Evolutionary conservation across 2,888 invertebrate species (phyloP), one percentile per base, ranked within the genome.

Genomic region (Thyatira batis): DNA sequence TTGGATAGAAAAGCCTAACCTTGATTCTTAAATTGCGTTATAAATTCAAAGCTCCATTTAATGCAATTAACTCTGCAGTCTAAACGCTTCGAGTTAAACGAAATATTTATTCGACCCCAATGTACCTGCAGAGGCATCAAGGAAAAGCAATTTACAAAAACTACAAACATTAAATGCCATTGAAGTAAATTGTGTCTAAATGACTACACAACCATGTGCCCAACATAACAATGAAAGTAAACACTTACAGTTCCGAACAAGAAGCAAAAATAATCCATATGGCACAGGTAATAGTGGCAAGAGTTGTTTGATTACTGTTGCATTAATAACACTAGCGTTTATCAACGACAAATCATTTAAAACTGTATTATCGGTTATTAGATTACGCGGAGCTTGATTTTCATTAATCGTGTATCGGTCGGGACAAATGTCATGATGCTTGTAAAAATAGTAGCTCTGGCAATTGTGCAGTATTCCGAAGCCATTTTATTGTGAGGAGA

Each of bases 361-460:
- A 20, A 17, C 28, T 17, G 28, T 28, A 27, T 48, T 20, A 48
- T 48, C 27, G 25, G 25, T 48, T 17, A 48, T 46, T 46, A 46
- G n/a, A 33, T 46, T 25, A 48, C 48, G 11, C 28, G 20, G 9
- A 28, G 53, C 17, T 58, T 57, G 55, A 55, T 6, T 13, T 50
- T 45, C 50, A 58, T 53, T 49, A 50, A 30, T 45, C 49, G 48
- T 59, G 48, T 58, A 55, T 51, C 49, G 53, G 54, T 55, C 39
- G 51, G 52, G 43, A 51, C 43, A 69, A 71, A 66, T 67, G 70
- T 66, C 67, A 61, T 64, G 57, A 66, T 54, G 63, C 39, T 39
- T 60, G 59, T 71, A 80, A 71, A 79, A 80, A 81, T 82, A 82
- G 71, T 59, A 53, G 44, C 28, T 57, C 62, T 75, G 75, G 76